Conservation (phyloP, 2,888 invertebrate species). For the Agrochola lychnidis region DNA sequence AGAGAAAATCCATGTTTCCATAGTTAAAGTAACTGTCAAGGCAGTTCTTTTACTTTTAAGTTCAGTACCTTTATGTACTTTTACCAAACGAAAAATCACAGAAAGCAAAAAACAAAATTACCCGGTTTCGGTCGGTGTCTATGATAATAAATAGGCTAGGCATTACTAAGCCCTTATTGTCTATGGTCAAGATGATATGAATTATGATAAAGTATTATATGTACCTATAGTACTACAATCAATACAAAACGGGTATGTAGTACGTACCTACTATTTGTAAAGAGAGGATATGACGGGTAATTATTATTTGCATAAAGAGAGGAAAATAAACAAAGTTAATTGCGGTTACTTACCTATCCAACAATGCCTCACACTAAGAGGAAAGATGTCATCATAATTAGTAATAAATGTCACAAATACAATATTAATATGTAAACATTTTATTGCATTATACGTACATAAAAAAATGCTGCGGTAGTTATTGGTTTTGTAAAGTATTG, state of each 20-base stretch:
- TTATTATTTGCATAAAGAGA: conserved; percentile 15
- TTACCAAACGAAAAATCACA: neutral
- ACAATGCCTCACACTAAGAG: conserved; percentile 39
- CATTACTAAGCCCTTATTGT: neutral
- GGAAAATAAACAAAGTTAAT: conserved; percentile 56
- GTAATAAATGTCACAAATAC: conserved; percentile 13
- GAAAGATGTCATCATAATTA: conserved; percentile 51
- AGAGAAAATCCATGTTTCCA: neutral
- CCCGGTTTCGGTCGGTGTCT: neutral
- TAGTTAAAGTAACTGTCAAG: neutral
- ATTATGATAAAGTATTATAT: conserved; percentile 1
- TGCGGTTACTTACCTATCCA: conserved; percentile 12
- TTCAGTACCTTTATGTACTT: neutral
- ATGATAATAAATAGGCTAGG: too few relatives aligned
- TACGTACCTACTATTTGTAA: neutral
- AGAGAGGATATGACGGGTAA: conserved; percentile 1
- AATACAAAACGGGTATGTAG: neutral
- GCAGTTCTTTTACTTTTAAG: neutral
- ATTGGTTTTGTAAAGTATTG: neutral
- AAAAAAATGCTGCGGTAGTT: neutral
- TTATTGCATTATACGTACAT: neutral
- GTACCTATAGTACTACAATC: neutral
- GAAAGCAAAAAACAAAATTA: neutral
- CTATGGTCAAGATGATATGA: neutral
- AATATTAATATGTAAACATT: conserved; percentile 27